A percentile compares a stretch with the other conserved stretches of the same genome.
phyloP scores from a whole-genome alignment of 53 echinoderm and acorn worm genomes.

The Astropecten irregularis region DNA sequence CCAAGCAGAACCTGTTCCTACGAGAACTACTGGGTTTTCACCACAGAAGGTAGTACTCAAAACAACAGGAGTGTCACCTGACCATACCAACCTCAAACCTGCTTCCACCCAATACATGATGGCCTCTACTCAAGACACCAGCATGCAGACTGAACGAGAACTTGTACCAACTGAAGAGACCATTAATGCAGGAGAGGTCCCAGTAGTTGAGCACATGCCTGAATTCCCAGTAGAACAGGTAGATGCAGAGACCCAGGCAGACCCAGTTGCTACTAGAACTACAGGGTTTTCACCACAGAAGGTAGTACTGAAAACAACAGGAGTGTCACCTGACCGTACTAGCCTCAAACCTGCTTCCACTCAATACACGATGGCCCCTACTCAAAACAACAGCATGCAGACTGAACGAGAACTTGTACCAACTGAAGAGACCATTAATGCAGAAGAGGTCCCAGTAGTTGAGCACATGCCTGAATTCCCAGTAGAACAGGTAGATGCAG shows the following conservation, averaged over 20 bases:
- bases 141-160: slow-evolving; percentile 32
- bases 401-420: slow-evolving; percentile 3
- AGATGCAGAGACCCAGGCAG: neutral
- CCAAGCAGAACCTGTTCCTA: neutral
- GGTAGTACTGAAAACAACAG: neutral
- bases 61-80: slow-evolving; percentile 22
- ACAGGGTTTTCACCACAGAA: slow-evolving; percentile 33
- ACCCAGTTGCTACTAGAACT: neutral
- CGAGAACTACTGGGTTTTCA: slow-evolving; percentile 9
- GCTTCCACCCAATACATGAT: slow-evolving; percentile 18
- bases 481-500: neutral
- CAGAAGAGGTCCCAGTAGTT: neutral
- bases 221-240: neutral
- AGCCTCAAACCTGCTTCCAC: slow-evolving; percentile 14
- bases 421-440: neutral
- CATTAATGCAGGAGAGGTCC: slow-evolving; percentile 1
- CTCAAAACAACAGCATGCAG: slow-evolving; percentile 8
- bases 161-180: neutral
- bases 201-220: neutral
- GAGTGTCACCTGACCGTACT: neutral
- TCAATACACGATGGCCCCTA: slow-evolving; percentile 3
- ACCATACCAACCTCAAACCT: neutral
- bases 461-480: neutral
- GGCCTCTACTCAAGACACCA: neutral
- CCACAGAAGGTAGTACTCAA: neutral